A percentile compares a stretch with the other conserved stretches of the same genome.
Evolutionary conservation across 2,113 vertebrate genomes (phyloP).

Genomic region (Otis tarda): DNA sequence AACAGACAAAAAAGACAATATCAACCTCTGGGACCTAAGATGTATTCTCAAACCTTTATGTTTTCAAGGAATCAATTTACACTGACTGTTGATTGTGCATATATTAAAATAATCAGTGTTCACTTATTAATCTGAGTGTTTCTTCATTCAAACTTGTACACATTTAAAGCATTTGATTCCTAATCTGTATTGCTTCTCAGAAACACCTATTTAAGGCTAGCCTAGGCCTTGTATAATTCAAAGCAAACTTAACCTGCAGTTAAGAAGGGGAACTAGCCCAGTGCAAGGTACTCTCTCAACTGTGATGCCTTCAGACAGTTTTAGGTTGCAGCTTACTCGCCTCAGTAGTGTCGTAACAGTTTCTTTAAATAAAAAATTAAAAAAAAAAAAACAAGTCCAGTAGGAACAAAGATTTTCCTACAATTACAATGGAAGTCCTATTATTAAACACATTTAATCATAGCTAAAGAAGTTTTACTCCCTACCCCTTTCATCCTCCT

Average conservation of each 20-base stretch:
- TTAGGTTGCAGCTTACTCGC: neutral
- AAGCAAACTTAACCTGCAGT: neutral
- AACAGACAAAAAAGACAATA: constrained; percentile 51
- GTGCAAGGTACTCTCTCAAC: neutral
- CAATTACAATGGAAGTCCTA: neutral
- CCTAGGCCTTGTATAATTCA: neutral
- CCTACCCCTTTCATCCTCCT: neutral
- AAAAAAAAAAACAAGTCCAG: neutral
- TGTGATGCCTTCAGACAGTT: neutral
- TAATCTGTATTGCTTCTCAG: constrained; percentile 37
- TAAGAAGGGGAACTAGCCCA: neutral
- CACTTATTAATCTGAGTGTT: neutral
- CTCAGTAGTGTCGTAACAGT: neutral
- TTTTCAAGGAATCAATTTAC: constrained; percentile 39
- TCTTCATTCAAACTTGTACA: neutral
- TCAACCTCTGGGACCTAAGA: neutral
- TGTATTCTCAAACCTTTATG: neutral
- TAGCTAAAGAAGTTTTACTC: neutral
- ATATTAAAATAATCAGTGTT: neutral
- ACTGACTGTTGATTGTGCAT: neutral
- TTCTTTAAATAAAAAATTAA: neutral
- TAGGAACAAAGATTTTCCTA: constrained; percentile 40
- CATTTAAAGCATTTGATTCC: constrained; percentile 8
- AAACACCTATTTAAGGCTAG: constrained; percentile 35
- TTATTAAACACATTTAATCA: neutral